Base-by-base conservation (phyloP, 2,113 vertebrate genomes). In the Stigmatopora nigra region DNA sequence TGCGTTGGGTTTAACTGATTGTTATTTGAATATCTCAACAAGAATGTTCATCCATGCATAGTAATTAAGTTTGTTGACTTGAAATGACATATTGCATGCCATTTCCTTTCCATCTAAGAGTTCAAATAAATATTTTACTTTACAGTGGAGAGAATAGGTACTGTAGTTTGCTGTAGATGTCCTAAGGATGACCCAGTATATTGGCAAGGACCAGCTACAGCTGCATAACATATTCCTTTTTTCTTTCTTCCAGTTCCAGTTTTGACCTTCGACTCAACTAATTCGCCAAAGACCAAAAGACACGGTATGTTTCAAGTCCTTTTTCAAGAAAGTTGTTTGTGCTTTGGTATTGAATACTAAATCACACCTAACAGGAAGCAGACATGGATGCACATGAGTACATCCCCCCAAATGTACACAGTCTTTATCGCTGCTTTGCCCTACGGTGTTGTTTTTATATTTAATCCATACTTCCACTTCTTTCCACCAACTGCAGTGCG, bases 201-300 rank as follows among this genome's bases (percentile, higher is more conserved):
- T 63, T 75, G 71, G 63, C 61, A 71, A 38, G 9, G 2, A 63
- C 46, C 59, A 35, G 38, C 59, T 58, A 58, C 78, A 79, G 67
- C 77, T 82, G 69, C 20, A 19, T 79, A 68, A 80, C 71, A 71
- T 73, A 63, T 77, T 76, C 75, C 19, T 46, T 19, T 72, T 78
- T 73, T 82, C 70, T 75, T 60, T 80, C 64, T 63, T 68, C 58
- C 74, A 80, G 76, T 22, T 17, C 49, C 36, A 31, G 51, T 41
- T 70, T 62, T 77, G 71, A 78, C 36, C 73, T 41, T 46, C 9
- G 3, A 46, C 38, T 77, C 20, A 3, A 19, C 69, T 67, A 64
- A 71, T 67, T 69, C 67, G 35, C 53, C 64, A 63, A 56, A 75
- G 63, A 65, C 72, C 53, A 58, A 61, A 71, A 45, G 69, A 64